Evolutionary conservation across 1,140 invertebrate species (phyloP), one percentile per base, ranked within the genome.

Genomic region (Ruditapes philippinarum): DNA sequence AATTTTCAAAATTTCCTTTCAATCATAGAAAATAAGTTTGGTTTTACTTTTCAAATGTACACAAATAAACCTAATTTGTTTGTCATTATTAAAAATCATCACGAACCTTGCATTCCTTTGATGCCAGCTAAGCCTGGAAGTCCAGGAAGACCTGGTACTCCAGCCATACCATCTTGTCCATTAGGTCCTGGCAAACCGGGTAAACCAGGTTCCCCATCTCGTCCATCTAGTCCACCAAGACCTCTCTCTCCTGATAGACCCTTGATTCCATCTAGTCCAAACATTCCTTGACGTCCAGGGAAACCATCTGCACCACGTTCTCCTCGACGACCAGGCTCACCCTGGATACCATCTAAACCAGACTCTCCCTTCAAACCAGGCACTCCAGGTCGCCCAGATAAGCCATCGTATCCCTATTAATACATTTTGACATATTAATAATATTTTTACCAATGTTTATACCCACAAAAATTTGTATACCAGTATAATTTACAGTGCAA

Each of bases 81-180:
- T n/a, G n/a, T 45, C 42, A 45, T 45, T 45, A 45, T 45, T 7
- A 45, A 3, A 4, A 40, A 40, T 19, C 22, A 45, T 12, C n/a
- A 82, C 36, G 17, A 40, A 78, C 83, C 89, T 70, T 17, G 7
- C 25, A 70, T 78, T 33, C 89, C 89, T 19, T 85, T 85, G 17
- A 80, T 45, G 1, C 89, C 89, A 38, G 11, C 54, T 0, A 73
- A 4, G 2, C 89, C 89, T 49, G 89, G 82, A 1, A 49, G 17
- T 19, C 90, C 90, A 11, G 73, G 54, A 19, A 68, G n/a, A 22
- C 98, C 98, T 95, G 98, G 98, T 85, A 98, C 97, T 33, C 98
- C 98, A 25, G 95, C 94, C 60, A 97, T 96, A 33, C 97, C 98
- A 87, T 96, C 95, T 92, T 97, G 96, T 88, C 98, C 98, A 14